Evolutionary conservation across 2,888 invertebrate genomes (phyloP).

Genomic region (Noctua janthe): DNA sequence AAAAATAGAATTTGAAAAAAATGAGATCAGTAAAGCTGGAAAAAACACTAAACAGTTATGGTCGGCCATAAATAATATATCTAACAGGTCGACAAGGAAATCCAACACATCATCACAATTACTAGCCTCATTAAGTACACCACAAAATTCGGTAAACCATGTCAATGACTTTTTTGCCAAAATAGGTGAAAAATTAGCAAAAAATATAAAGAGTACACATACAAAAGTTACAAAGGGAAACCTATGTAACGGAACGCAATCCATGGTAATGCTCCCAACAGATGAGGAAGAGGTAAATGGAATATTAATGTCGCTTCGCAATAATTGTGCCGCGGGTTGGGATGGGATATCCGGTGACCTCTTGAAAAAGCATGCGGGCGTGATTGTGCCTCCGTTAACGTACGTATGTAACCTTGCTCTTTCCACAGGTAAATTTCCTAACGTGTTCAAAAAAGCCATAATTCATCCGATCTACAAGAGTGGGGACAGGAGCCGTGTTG

Average conservation of each 20-base stretch:
- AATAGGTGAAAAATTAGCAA: not conserved
- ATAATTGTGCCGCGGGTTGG: slow-evolving; percentile 27
- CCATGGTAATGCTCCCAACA: slow-evolving; percentile 1
- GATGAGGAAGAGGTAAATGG: slow-evolving; percentile 26
- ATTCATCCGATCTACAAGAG: not conserved
- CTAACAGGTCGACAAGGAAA: not conserved
- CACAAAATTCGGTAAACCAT: not conserved
- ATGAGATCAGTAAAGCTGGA: too few species aligned
- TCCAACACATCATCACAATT: not conserved
- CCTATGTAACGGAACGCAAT: not conserved
- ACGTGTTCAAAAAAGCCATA: not conserved
- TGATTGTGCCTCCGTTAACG: not conserved
- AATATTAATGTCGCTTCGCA: not conserved
- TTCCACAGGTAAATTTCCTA: not conserved
- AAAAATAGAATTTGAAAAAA: too few species aligned
- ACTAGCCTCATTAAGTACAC: not conserved
- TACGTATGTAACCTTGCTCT: not conserved
- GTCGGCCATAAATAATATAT: not conserved
- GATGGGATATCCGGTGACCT: slow-evolving; percentile 22
- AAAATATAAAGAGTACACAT: not conserved
- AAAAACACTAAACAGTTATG: too few species aligned
- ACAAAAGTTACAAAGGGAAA: not conserved
- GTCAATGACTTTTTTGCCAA: too few species aligned
- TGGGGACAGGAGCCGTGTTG: not conserved
- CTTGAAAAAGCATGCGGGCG: not conserved